Evolutionary conservation across 1,140 invertebrate species (phyloP).

Genomic region (Ruditapes philippinarum): DNA sequence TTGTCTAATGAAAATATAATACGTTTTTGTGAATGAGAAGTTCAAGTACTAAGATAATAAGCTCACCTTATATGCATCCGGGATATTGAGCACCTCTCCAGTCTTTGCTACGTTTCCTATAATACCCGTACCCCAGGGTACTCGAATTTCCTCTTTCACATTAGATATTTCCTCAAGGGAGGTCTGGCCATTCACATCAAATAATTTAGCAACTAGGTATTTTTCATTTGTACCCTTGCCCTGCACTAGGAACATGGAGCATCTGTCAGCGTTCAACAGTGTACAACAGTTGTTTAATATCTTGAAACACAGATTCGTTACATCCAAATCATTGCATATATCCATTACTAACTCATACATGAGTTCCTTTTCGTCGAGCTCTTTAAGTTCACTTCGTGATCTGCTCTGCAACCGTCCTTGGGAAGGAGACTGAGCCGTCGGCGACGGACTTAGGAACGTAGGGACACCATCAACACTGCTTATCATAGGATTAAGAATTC

Average conservation of each 20-base stretch:
- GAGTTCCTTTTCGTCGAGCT: conserved; percentile 96
- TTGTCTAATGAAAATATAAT: too few relatives aligned
- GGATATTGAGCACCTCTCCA: conserved; percentile 97
- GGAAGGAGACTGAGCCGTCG: conserved; percentile 72
- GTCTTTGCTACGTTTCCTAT: conserved; percentile 97
- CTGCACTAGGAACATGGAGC: conserved; percentile 97
- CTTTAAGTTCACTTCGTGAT: conserved; percentile 92
- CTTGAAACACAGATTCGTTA: conserved; percentile 97
- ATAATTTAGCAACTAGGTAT: conserved; percentile 96
- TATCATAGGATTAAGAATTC: conserved; percentile 95
- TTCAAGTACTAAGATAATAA: too few relatives aligned
- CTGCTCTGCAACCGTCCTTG: conserved; percentile 73
- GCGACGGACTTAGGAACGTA: conserved; percentile 91
- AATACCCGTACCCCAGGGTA: conserved; percentile 94
- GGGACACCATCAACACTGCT: conserved; percentile 95
- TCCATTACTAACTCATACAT: conserved; percentile 99
- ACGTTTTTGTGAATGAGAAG: too few relatives aligned
- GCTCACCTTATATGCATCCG: conserved; percentile 97
- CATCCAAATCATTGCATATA: conserved; percentile 98
- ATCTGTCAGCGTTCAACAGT: conserved; percentile 95
- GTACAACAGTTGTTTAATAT: conserved; percentile 98
- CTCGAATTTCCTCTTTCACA: conserved; percentile 96
- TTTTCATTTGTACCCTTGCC: conserved; percentile 86
- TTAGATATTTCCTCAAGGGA: conserved; percentile 95
- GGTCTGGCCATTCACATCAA: conserved; percentile 91